These are phyloP conservation scores for Halocynthia aurantium DNA, from an alignment of 23 tunicate species.

Conservation along the genomic window DNA sequence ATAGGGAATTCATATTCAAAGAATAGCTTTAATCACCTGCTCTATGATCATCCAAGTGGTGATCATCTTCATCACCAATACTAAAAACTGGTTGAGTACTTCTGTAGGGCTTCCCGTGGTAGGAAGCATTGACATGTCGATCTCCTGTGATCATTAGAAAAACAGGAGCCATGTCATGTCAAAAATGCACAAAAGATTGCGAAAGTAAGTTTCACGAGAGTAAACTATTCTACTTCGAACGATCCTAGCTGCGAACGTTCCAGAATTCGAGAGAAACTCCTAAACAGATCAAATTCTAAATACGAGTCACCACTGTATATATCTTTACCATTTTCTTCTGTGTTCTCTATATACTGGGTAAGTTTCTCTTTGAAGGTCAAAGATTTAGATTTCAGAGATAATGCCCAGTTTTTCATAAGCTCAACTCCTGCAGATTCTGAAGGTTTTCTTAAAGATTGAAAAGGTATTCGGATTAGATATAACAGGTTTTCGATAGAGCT, in stretches of 20 bases:
- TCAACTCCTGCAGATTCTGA: constrained; percentile 8
- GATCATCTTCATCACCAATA: constrained; percentile 77
- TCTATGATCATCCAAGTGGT: constrained; percentile 7
- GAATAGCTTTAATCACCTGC: neutral
- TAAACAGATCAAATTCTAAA: too few species aligned
- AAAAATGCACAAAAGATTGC: too few species aligned
- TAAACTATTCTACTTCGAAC: too few species aligned
- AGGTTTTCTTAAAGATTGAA: neutral
- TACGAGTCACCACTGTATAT: constrained; percentile 8
- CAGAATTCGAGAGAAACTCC: too few species aligned
- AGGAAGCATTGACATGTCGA: constrained; percentile 11
- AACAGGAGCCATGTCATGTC: too few species aligned
- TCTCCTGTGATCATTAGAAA: neutral
- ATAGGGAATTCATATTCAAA: too few species aligned
- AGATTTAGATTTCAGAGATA: constrained; percentile 37
- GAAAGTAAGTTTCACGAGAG: too few species aligned
- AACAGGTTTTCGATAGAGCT: too few species aligned
- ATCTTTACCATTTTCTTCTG: constrained; percentile 27
- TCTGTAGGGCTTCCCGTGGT: constrained; percentile 32
- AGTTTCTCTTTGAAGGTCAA: constrained; percentile 52
- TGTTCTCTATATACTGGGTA: constrained; percentile 58
- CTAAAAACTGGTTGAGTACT: constrained; percentile 56
- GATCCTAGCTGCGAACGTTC: too few species aligned
- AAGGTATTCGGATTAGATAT: too few species aligned
- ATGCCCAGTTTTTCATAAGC: constrained; percentile 63